Base-by-base conservation (phyloP, 2,113 vertebrate genomes). In the Indri indri region DNA sequence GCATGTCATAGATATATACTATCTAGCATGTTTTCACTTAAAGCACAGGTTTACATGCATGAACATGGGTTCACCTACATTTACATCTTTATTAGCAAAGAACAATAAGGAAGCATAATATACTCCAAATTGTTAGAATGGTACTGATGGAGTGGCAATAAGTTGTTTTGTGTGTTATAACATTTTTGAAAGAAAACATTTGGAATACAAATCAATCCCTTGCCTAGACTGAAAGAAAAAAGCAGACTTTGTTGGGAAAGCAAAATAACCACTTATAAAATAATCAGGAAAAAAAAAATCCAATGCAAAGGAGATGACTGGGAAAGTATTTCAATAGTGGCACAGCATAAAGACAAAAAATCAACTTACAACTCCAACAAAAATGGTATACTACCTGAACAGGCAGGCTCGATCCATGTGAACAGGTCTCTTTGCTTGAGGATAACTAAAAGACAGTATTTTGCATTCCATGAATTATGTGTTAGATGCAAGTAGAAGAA, bases 351-450 rank as follows among this genome's bases (percentile, higher is more conserved):
- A 80, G 16, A n/a, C 9, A 92, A 83, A 91, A 25, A 65, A 57
- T 65, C 70, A 93, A 4, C 10, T 2, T 23, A 77, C 0, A 90
- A 92, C 25, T 52, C 25, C 42, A 77, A 34, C n/a, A 83, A 0
- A 80, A 37, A 94, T 5, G 40, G 30, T 65, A 76, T 0, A 17
- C 52, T 99, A 99, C 99, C 99, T 99, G 99, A 99, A 99, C 71
- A 99, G 96, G 57, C 98, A 98, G 34, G 99, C 99, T 98, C 99
- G 99, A 96, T 99, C 99, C 52, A 99, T 97, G 95, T 99, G 99
- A 37, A 99, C 99, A 0, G 99, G 99, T 94, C 99, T 99, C 97
- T 99, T 99, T 52, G 99, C 99, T 97, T 99, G 99, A 84, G 99
- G 99, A 88, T 99, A 99, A 98, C 99, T 99, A 96, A 12, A 97